Percentiles rank a stretch among this genome's conserved stretches.
Conservation (phyloP, 2,797 vertebrate species). For the Sorex maritimensis region DNA sequence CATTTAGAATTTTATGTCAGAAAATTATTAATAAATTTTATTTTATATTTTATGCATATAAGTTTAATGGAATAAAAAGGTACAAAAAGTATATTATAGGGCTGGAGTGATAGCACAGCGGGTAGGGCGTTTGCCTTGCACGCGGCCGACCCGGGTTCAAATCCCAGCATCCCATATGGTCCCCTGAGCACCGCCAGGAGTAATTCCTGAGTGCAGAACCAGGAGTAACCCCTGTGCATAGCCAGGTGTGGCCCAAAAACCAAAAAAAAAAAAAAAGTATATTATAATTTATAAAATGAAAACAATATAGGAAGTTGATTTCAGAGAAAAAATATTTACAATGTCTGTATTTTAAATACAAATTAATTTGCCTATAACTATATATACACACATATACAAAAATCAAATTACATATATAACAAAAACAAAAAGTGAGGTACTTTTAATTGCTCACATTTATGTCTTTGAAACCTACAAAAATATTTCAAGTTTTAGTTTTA, state of each 20-base stretch:
- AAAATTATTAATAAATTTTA: not conserved
- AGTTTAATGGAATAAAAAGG: not conserved
- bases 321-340: not conserved
- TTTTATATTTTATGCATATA: not conserved
- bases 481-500: not conserved
- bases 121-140: too few relatives aligned
- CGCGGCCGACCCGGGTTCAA: too few relatives aligned
- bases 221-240: too few relatives aligned
- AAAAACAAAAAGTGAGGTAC: not conserved
- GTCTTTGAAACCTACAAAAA: not conserved
- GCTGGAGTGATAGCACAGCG: too few relatives aligned
- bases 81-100: too few relatives aligned
- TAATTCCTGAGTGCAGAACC: too few relatives aligned
- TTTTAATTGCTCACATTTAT: not conserved
- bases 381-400: not conserved
- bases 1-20: not conserved
- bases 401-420: not conserved
- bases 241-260: too few relatives aligned
- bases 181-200: too few relatives aligned
- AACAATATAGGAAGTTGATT: not conserved
- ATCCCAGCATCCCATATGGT: too few relatives aligned
- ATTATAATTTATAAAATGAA: not conserved
- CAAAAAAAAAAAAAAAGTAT: too few relatives aligned
- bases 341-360: not conserved
- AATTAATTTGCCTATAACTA: not conserved